Evolutionary conservation across 2,113 vertebrate genomes (phyloP).

Genomic region (Climacteris rufus): DNA sequence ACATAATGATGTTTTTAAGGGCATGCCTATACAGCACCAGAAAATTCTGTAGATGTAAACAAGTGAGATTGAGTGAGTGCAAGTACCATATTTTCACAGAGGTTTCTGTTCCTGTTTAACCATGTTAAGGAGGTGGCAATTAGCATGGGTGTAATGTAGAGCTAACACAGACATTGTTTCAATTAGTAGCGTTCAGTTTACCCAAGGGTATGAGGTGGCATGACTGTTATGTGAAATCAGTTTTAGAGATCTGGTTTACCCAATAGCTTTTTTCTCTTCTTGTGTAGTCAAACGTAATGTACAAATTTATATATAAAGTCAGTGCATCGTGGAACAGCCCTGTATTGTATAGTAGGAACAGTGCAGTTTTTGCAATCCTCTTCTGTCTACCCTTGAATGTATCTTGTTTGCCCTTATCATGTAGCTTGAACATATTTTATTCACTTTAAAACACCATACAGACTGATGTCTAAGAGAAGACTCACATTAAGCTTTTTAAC

Average conservation of each 20-base stretch:
- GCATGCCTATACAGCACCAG: background rate
- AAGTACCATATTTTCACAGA: background rate
- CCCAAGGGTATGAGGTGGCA: background rate
- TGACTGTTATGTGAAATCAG: background rate
- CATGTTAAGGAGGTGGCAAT: background rate
- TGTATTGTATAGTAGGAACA: background rate
- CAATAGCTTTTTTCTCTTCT: background rate
- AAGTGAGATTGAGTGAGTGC: background rate
- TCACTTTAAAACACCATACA: background rate
- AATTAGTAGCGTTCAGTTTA: background rate
- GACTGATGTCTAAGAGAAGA: background rate
- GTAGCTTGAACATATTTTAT: background rate
- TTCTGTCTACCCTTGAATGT: background rate
- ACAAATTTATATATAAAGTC: background rate
- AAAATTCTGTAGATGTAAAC: background rate
- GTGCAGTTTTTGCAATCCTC: background rate
- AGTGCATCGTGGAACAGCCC: background rate
- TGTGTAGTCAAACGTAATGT: background rate
- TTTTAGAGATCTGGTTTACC: background rate
- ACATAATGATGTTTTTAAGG: background rate
- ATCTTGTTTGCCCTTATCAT: background rate
- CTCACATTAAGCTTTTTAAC: background rate
- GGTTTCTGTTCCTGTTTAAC: background rate
- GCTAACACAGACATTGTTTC: background rate
- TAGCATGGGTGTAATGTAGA: background rate